Percentiles rank a stretch among this genome's conserved stretches.
phyloP scores from a whole-genome alignment of 2,797 vertebrate genomes.

The Distichodus sexfasciatus region DNA sequence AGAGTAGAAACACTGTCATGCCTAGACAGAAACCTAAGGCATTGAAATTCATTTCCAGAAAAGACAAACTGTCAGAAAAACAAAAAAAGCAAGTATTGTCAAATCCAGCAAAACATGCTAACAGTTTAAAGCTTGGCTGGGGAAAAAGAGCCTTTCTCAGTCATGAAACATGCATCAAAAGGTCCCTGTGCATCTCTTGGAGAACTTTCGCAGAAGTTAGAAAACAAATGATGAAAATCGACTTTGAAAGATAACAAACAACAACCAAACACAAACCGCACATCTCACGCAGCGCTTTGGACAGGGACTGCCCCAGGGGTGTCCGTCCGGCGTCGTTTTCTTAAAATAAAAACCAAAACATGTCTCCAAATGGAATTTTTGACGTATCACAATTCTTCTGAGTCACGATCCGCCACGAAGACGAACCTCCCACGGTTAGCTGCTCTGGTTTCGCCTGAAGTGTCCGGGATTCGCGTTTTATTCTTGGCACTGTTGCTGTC shows the following conservation, averaged over 20 bases:
- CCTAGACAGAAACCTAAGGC: too few species aligned
- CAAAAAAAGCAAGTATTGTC: not conserved
- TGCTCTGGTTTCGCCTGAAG: not conserved
- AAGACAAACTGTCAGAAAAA: constrained; percentile 12
- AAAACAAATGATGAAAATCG: constrained; percentile 33
- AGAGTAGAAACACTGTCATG: too few species aligned
- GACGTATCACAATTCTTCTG: constrained; percentile 17
- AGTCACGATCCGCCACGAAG: constrained; percentile 5
- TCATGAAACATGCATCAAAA: constrained; percentile 26
- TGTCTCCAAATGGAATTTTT: constrained; percentile 38
- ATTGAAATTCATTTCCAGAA: too few species aligned
- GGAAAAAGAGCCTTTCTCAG: not conserved
- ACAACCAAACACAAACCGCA: constrained; percentile 30
- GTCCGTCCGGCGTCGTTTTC: not conserved
- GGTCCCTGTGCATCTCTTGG: constrained; percentile 1
- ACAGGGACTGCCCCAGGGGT: constrained; percentile 54
- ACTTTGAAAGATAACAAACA: constrained; percentile 21
- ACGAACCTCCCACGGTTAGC: constrained; percentile 4
- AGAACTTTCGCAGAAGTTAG: constrained; percentile 26
- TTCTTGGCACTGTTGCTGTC: constrained; percentile 7
- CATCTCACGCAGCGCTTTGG: constrained; percentile 49
- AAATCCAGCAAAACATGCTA: not conserved
- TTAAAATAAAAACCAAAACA: constrained; percentile 3
- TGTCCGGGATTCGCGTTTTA: constrained; percentile 27
- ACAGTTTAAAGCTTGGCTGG: not conserved